A percentile compares a stretch with the other conserved stretches of the same genome.
phyloP scores from a whole-genome alignment of 2,113 vertebrate species.

The Xiphophorus couchianus region DNA sequence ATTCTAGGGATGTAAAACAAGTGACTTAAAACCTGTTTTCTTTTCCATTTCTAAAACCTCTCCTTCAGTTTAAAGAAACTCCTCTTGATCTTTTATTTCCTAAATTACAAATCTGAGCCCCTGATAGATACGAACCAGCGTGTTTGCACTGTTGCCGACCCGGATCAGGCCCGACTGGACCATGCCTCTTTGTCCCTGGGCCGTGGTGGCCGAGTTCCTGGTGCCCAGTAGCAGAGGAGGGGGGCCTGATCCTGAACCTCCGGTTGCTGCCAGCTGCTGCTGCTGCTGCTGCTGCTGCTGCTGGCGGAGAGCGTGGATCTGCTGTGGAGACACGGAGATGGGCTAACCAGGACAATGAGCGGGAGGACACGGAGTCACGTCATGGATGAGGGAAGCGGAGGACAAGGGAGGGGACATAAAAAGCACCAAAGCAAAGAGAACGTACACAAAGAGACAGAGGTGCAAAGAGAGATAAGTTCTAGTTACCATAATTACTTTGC shows the following conservation, averaged over 20 bases:
- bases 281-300: slow-evolving; percentile 95
- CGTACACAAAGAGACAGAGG: slow-evolving; percentile 54
- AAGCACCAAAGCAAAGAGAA: slow-evolving; percentile 54
- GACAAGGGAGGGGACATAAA: slow-evolving; percentile 42
- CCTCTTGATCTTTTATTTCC: no score
- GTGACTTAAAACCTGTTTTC: no score
- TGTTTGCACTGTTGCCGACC: slow-evolving; percentile 57
- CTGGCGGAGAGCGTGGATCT: slow-evolving; percentile 92
- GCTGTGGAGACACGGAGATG: slow-evolving; percentile 86
- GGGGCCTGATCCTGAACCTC: slow-evolving; percentile 83
- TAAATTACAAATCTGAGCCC: background rate
- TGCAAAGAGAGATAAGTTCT: slow-evolving; percentile 50
- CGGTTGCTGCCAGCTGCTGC: slow-evolving; percentile 87
- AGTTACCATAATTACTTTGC: slow-evolving; percentile 10
- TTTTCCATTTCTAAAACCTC: no score
- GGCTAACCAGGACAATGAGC: slow-evolving; percentile 76
- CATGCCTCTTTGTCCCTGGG: slow-evolving; percentile 86
- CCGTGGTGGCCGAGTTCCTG: slow-evolving; percentile 83
- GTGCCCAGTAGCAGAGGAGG: slow-evolving; percentile 91
- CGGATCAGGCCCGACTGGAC: slow-evolving; percentile 86
- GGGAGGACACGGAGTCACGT: slow-evolving; percentile 42
- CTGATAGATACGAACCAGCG: slow-evolving; percentile 70
- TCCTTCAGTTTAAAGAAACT: background rate
- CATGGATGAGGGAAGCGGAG: slow-evolving; percentile 30
- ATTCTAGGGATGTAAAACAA: background rate